Evolutionary conservation across 2,888 invertebrate genomes (phyloP).

Genomic region (Dascillus cervinus): DNA sequence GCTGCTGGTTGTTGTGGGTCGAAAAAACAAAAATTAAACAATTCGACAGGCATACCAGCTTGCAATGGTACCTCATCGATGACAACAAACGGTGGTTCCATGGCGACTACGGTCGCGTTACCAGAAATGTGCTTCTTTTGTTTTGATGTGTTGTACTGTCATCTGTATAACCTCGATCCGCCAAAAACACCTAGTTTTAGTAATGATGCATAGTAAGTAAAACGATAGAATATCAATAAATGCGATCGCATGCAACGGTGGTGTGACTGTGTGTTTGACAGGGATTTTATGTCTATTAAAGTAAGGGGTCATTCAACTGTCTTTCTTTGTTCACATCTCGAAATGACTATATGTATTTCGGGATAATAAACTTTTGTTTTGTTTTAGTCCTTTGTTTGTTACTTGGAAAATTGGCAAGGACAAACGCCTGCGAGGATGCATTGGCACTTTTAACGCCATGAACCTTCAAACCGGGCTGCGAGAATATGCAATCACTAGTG

Average conservation of each 20-base stretch:
- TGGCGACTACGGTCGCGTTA: constrained; percentile 60
- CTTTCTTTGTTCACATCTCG: constrained; percentile 22
- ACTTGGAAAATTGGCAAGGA: constrained; percentile 99
- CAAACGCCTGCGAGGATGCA: constrained; percentile 92
- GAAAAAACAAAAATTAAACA: constrained; percentile 86
- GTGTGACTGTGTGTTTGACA: no score
- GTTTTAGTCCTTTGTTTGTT: constrained; percentile 89
- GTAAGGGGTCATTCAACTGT: constrained; percentile 34
- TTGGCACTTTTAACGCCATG: constrained; percentile 97
- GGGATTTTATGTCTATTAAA: no score
- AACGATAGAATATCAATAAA: constrained; percentile 2
- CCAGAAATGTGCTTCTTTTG: constrained; percentile 99
- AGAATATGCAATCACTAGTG: constrained; percentile 97
- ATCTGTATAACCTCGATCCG: constrained; percentile 86
- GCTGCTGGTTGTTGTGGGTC: constrained; percentile 88
- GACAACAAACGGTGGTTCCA: constrained; percentile 39
- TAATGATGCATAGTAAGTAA: constrained; percentile 90
- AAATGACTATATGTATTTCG: constrained; percentile 2
- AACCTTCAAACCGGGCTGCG: constrained; percentile 88
- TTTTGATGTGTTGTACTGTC: constrained; percentile 95
- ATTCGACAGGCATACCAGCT: constrained; percentile 39
- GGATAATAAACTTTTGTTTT: no score
- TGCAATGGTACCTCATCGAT: constrained; percentile 33
- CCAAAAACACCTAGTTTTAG: constrained; percentile 88
- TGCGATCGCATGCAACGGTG: no score